Percentiles rank a stretch among this genome's conserved stretches.
These are phyloP conservation scores for Naja naja DNA, from an alignment of 2,113 vertebrate genomes.

Conservation along the genomic window DNA sequence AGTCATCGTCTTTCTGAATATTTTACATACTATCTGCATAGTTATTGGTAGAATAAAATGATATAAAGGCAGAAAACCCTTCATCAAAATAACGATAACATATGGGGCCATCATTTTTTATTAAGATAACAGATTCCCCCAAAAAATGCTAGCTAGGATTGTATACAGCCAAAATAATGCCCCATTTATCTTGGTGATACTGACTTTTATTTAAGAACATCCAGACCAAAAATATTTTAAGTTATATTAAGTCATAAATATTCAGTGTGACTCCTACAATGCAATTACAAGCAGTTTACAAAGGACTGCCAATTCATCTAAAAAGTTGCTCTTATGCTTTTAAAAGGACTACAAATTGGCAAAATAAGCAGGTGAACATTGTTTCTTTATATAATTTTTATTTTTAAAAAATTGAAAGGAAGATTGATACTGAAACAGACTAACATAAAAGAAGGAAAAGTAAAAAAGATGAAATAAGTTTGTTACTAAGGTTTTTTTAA, in stretches of 20 bases:
- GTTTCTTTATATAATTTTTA: neutral
- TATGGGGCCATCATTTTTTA: conserved; percentile 49
- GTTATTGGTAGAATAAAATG: conserved; percentile 56
- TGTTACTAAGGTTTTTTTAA: neutral
- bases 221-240: neutral
- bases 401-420: neutral
- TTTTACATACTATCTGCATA: conserved; percentile 64
- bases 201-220: conserved; percentile 42
- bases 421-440: neutral
- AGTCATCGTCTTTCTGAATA: conserved; percentile 42
- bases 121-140: conserved; percentile 41
- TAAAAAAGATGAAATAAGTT: neutral
- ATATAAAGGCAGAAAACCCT: conserved; percentile 47
- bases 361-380: neutral
- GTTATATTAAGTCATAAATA: conserved; percentile 29
- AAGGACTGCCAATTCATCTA: neutral
- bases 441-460: neutral
- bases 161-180: conserved; percentile 23
- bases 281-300: neutral
- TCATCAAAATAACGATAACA: conserved; percentile 42
- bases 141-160: conserved; percentile 41
- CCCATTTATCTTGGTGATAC: conserved; percentile 33
- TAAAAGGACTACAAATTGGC: neutral
- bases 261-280: neutral
- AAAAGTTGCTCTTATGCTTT: neutral